phyloP scores from a whole-genome alignment of 2,797 vertebrate species.

The Eleutherodactylus coqui region DNA sequence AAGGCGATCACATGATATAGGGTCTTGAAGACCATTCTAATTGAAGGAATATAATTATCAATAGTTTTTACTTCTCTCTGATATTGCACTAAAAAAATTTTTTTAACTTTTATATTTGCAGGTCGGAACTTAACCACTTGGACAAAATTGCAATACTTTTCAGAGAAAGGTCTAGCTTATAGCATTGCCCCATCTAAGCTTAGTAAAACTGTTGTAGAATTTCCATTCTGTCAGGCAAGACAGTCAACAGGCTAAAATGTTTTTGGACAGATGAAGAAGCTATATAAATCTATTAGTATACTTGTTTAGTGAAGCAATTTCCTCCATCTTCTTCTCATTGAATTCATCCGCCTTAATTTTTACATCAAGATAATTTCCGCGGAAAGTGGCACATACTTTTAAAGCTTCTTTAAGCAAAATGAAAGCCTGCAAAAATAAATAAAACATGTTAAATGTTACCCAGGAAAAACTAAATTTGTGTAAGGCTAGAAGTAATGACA shows the following conservation, averaged over 20 bases:
- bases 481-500: no score
- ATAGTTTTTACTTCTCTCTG: background rate
- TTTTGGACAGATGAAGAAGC: background rate
- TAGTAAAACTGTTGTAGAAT: background rate
- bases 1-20: background rate
- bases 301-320: conserved; percentile 29
- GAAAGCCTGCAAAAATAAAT: conserved; percentile 26
- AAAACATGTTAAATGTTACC: background rate
- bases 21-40: background rate
- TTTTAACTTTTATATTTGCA: background rate
- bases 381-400: conserved; percentile 58
- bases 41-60: background rate
- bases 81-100: background rate
- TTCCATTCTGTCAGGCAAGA: background rate
- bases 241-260: background rate
- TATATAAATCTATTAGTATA: conserved; percentile 14
- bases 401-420: conserved; percentile 50
- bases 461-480: background rate
- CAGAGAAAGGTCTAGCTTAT: background rate
- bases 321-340: conserved; percentile 49
- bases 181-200: background rate
- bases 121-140: background rate
- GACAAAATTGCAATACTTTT: background rate
- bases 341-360: conserved; percentile 59
- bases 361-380: conserved; percentile 59